These are phyloP conservation scores for Monoplex corrugatus DNA, from an alignment of 2,888 invertebrate genomes.

Conservation along the genomic window DNA sequence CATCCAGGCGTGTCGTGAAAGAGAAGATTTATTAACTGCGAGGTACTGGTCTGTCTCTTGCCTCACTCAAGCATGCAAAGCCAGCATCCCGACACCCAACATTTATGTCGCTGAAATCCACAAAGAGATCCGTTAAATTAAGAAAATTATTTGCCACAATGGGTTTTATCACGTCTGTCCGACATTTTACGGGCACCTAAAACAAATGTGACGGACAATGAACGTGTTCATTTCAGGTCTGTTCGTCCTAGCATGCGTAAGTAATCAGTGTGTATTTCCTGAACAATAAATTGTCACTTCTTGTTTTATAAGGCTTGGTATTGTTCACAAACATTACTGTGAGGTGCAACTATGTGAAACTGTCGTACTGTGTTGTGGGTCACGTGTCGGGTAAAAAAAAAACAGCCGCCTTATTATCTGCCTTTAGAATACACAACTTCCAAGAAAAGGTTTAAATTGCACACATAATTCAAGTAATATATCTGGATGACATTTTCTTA, in stretches of 20 bases:
- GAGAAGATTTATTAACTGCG: too few species aligned
- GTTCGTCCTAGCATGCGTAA: background rate
- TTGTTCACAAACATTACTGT: too few species aligned
- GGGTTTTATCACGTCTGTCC: background rate
- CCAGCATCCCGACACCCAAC: background rate
- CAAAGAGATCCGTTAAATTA: background rate
- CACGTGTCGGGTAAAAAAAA: too few species aligned
- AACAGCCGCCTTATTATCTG: too few species aligned
- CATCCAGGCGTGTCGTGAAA: too few species aligned
- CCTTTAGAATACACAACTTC: too few species aligned
- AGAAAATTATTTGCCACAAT: background rate
- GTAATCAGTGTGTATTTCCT: background rate
- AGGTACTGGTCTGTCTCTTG: background rate
- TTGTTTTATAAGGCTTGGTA: too few species aligned
- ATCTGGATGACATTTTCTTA: too few species aligned
- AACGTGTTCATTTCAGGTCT: background rate
- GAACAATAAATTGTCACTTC: conserved; percentile 25
- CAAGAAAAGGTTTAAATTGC: too few species aligned
- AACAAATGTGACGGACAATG: background rate
- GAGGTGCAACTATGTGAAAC: too few species aligned
- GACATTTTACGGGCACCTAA: background rate
- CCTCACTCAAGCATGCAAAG: background rate
- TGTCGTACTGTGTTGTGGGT: too few species aligned
- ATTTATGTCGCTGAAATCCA: background rate
- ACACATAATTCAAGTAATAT: too few species aligned